Base-by-base conservation (phyloP, 2,113 vertebrate genomes). In the Micromys minutus region DNA sequence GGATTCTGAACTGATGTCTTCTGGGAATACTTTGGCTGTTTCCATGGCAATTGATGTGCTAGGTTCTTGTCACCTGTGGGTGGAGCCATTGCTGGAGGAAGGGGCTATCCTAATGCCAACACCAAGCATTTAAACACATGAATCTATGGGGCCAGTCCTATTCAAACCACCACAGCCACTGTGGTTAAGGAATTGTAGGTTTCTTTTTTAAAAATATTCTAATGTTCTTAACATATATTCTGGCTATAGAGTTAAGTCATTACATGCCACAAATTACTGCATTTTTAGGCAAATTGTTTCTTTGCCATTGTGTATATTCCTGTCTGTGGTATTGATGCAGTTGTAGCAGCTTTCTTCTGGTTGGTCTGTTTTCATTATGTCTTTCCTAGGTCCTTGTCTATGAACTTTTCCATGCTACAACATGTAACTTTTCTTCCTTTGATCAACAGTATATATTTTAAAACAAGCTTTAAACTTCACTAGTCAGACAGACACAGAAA, bases 201-300 rank as follows among this genome's bases (percentile, higher is more conserved):
- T 94, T 94, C 34, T 89, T 42, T 29, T 85, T 86, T 91, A 52
- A 90, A 61, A 4, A 76, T 91, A 75, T 83, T 21, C 69, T 81
- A 81, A n/a, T 84, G 65, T 93, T 95, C 61, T 89, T 79, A 84
- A 63, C 45, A 81, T 36, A 42, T 24, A 75, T 86, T 88, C 87
- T 92, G 83, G 34, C 31, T n/a, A 13, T 45, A 8, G 77, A 63
- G 45, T 69, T 93, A 94, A 31, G n/a, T 47, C 89, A 83, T 55
- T 92, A 80, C 8, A 31, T 39, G 61, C 61, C 87, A 55, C 87
- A 85, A 21, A 42, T 61, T 75, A 19, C 45, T 83, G 11, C 52
- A 42, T 71, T 45, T 95, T 94, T 75, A 74, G 63, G 17, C 12
- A 76, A 76, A 75, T 75, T 63, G 1, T 91, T 86, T 90, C 29